Evolutionary conservation across 1,140 invertebrate species (phyloP), one percentile per base, ranked within the genome.

Genomic region (Adoxophyes honmai): DNA sequence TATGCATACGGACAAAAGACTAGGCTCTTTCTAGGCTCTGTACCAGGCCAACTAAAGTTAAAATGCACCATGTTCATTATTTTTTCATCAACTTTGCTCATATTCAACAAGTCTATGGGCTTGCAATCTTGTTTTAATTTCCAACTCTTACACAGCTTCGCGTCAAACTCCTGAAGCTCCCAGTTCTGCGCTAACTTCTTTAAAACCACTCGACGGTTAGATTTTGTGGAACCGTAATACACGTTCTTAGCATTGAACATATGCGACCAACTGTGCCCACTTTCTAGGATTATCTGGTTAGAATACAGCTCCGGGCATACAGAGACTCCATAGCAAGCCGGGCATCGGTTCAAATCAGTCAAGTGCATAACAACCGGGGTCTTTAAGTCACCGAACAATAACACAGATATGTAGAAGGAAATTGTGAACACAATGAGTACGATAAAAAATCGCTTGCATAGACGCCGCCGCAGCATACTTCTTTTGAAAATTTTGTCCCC

Each of bases 211-310:
- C 62, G 62, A 18, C 78, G 56, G 37, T 81, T 78, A 0, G 76
- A 78, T 57, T 76, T 86, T 18, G 85, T 88, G 38, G 69, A 79
- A 0, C 82, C 85, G 15, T 86, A 76, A 39, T 73, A 86, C 48
- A 88, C 75, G 34, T 88, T 88, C 58, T 86, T 88, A 1, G 74
- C 77, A 55, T 88, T 88, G 44, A 88, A 86, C 11, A 83, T 64
- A 53, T 53, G 73, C 0, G 68, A 63, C 77, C 75, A 85, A 10
- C 14, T 48, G 15, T 74, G 62, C 6, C 37, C 36, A 1, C 61
- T 54, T 54, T 78, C 75, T 10, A 86, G 53, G 0, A 52, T 56
- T 34, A 88, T 82, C 63, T 86, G 78, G 52, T 78, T 78, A 0
- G 85, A 86, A 63, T 88, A 86, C 4, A 88, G 48, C 55, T 85